Conservation (phyloP, 37 sponge, comb jelly and placozoan genomes). For the Diacarnus erythraeanus region DNA sequence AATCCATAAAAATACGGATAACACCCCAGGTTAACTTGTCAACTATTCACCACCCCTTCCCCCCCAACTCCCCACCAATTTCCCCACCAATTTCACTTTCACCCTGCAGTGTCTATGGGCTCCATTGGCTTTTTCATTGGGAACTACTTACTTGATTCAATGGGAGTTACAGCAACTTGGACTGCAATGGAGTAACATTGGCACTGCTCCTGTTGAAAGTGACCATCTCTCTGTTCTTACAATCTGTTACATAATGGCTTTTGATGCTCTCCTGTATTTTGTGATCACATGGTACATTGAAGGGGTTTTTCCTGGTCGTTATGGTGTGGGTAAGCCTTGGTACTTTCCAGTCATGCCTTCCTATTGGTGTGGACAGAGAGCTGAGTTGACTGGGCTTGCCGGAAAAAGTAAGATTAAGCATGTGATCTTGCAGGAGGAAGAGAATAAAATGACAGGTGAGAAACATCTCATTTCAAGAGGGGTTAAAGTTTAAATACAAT, state of each 20-base stretch:
- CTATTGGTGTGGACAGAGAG: slow-evolving; percentile 50
- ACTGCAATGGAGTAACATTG: slow-evolving; percentile 85
- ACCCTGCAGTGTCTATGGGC: slow-evolving; percentile 71
- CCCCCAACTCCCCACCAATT: too few relatives aligned
- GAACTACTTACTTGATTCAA: slow-evolving; percentile 56
- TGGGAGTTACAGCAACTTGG: slow-evolving; percentile 85
- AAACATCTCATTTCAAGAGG: neutral
- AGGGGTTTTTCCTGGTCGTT: slow-evolving; percentile 80
- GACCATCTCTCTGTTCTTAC: slow-evolving; percentile 70
- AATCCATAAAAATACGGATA: too few relatives aligned
- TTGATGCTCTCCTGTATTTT: slow-evolving; percentile 80
- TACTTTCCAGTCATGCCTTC: slow-evolving; percentile 83
- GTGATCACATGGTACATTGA: slow-evolving; percentile 95
- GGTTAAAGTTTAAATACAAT: too few relatives aligned
- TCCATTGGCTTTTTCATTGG: slow-evolving; percentile 78
- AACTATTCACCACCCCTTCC: too few relatives aligned
- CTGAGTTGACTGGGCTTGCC: neutral
- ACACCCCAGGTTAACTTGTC: too few relatives aligned
- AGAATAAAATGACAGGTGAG: slow-evolving; percentile 2
- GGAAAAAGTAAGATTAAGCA: neutral
- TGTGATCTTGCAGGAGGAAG: slow-evolving; percentile 10
- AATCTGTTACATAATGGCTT: slow-evolving; percentile 59
- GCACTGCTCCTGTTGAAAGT: slow-evolving; percentile 50
- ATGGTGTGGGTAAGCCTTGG: slow-evolving; percentile 87
- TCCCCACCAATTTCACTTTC: too few relatives aligned